phyloP scores from a whole-genome alignment of 2,888 invertebrate genomes.

The Stratiomys singularior region DNA sequence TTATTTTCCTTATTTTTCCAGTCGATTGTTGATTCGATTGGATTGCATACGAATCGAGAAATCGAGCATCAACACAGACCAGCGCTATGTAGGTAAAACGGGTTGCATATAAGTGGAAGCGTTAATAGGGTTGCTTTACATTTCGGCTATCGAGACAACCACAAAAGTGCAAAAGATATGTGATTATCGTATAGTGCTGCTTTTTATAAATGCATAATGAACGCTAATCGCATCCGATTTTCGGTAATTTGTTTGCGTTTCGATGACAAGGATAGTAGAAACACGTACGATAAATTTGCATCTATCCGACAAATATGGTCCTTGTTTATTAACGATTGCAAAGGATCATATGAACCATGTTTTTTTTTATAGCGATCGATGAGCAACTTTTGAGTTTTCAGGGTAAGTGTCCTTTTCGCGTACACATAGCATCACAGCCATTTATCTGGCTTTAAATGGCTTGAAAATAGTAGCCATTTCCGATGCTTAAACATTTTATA shows the following conservation, averaged over 20 bases:
- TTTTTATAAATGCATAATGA: no score
- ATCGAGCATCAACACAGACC: not conserved
- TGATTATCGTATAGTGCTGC: not conserved
- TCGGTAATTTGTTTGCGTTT: no score
- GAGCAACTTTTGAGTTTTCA: conserved; percentile 6
- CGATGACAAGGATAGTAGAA: no score
- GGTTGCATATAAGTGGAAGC: not conserved
- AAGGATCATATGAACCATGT: not conserved
- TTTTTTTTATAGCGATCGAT: not conserved
- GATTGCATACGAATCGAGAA: not conserved
- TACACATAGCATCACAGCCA: conserved; percentile 1
- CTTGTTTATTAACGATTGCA: not conserved
- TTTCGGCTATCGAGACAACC: not conserved
- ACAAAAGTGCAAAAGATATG: not conserved
- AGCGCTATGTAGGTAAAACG: not conserved
- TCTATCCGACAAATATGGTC: not conserved
- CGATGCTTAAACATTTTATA: conserved; percentile 9
- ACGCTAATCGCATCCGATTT: not conserved
- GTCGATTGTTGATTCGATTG: not conserved
- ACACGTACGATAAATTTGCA: conserved; percentile 7
- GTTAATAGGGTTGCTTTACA: not conserved
- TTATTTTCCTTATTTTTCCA: not conserved
- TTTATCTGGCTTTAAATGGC: conserved; percentile 10
- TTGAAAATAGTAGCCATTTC: not conserved
- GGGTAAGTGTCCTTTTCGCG: conserved; percentile 3